Percentiles rank a stretch among this genome's conserved stretches.
These are phyloP conservation scores for Danio rerio DNA, from an alignment of 2,113 vertebrate species.

Conservation along the genomic window DNA sequence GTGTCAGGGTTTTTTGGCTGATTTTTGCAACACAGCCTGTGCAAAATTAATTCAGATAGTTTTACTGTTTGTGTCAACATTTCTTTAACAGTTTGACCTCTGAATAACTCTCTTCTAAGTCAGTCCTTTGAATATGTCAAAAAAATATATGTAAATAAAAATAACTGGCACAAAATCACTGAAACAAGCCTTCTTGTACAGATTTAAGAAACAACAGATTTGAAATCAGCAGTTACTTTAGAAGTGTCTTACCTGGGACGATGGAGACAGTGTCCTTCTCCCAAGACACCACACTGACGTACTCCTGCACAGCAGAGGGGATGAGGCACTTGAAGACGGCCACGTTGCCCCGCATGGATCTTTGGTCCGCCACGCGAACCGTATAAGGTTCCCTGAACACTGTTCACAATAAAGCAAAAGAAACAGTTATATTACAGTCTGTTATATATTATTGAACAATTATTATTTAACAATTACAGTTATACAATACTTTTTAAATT, in stretches of 20 bases:
- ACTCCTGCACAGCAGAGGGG: slow-evolving; percentile 97
- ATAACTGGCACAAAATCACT: background rate
- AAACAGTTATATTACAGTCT: too few species aligned
- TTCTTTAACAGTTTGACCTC: too few species aligned
- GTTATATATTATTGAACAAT: too few species aligned
- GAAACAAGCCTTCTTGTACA: background rate
- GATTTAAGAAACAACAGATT: background rate
- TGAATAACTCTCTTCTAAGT: too few species aligned
- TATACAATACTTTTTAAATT: too few species aligned
- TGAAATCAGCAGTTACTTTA: slow-evolving; percentile 3
- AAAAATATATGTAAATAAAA: too few species aligned
- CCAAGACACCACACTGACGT: slow-evolving; percentile 98
- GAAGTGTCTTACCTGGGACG: slow-evolving; percentile 87
- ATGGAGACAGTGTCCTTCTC: slow-evolving; percentile 99
- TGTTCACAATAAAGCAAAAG: slow-evolving; percentile 59
- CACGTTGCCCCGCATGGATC: slow-evolving; percentile 98
- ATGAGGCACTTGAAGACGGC: slow-evolving; percentile 99
- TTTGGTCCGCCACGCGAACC: slow-evolving; percentile 98
- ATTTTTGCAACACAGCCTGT: too few species aligned
- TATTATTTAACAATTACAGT: too few species aligned
- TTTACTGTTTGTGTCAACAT: too few species aligned
- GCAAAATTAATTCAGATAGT: too few species aligned
- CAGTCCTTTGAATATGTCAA: background rate
- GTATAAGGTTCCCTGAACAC: slow-evolving; percentile 99
- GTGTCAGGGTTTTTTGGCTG: too few species aligned